Evolutionary conservation across 1,140 invertebrate species (phyloP), one percentile per base, ranked within the genome.

Genomic region (Pteromalus puparum): DNA sequence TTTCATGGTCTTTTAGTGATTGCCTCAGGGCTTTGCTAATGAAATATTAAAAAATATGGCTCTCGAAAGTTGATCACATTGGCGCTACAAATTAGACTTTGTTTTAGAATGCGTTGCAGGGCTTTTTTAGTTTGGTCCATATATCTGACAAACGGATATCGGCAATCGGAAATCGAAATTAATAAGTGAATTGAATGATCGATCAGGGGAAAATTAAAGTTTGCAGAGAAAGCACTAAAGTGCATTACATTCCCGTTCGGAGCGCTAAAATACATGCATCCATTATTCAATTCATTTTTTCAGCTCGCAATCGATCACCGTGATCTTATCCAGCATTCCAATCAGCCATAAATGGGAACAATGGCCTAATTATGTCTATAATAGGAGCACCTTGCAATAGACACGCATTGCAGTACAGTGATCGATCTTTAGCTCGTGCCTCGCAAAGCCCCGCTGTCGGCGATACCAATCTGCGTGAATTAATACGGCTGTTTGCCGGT

Each of bases 291-390:
- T 61, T 6, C 3, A n/a, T n/a, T 61, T 61, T 61, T 61, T 6
- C 53, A 61, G 38, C 38, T 53, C 18, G 21, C 13, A 38, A 74
- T n/a, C 24, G 72, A 34, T 74, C 72, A 7, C 18, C 18, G 10
- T 4, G 10, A 82, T 28, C 48, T 82, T 61, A 82, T 76, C 61
- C 38, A 77, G 68, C 73, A 83, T 76, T 73, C 34, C 46, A 42
- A 83, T 83, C 75, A 78, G 76, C 53, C 46, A 83, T 77, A 78
- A 83, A 78, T 53, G n/a, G 46, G 82, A 70, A 72, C 82, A 53
- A 83, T 83, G 67, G 68, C 24, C 75, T 78, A 83, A 83, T 83
- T 83, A 53, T 83, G 46, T 72, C 74, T 42, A 77, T 83, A 77
- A 83, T 78, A 72, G 82, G 15, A 24, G 18, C 24, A 3, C 7